Evolutionary conservation across 2,113 vertebrate species (phyloP).

Genomic region (Campylorhamphus procurvoides): DNA sequence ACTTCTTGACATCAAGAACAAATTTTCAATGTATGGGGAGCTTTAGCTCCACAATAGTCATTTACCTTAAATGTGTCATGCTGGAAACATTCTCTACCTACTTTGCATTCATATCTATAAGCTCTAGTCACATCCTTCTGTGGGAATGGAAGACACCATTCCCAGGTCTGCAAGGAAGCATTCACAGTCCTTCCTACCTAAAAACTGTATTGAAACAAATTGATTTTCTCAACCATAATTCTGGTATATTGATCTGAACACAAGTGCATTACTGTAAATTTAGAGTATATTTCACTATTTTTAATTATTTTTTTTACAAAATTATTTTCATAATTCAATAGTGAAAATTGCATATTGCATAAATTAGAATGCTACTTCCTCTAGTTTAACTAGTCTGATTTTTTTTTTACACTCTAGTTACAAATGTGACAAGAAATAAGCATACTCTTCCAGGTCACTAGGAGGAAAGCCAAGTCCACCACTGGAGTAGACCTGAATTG

Average conservation of each 20-base stretch:
- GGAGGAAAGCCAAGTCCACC: background rate
- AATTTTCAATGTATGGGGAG: background rate
- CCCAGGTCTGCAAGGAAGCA: background rate
- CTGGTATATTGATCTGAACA: background rate
- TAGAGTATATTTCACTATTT: background rate
- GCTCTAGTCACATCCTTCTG: background rate
- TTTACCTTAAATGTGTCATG: background rate
- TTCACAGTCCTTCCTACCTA: background rate
- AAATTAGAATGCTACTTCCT: background rate
- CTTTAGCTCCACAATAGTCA: background rate
- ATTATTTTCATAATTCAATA: background rate
- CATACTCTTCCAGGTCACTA: background rate
- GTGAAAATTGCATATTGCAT: background rate
- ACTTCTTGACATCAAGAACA: background rate
- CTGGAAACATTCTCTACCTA: background rate
- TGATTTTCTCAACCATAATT: background rate
- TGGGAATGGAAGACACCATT: background rate
- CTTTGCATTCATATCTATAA: background rate
- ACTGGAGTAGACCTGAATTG: background rate
- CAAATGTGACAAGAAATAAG: background rate
- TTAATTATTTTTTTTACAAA: background rate
- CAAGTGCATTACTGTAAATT: background rate
- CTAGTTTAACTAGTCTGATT: background rate
- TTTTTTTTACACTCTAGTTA: background rate
- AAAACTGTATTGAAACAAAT: background rate